Base-by-base conservation (phyloP, 1,140 invertebrate species). In the Habropoda laboriosa region DNA sequence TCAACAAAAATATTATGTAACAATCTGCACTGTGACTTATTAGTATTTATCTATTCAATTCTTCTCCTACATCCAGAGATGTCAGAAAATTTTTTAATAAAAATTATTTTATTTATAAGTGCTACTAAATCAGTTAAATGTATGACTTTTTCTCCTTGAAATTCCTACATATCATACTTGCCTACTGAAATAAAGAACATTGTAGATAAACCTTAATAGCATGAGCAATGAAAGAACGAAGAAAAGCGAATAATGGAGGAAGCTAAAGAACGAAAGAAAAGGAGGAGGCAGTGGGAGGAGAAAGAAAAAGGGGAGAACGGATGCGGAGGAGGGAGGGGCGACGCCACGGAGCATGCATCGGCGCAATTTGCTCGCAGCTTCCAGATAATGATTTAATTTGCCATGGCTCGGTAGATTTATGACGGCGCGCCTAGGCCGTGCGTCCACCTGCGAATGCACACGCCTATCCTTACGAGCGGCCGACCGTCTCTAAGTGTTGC, bases 321-420 rank as follows among this genome's bases (percentile, higher is more conserved):
- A 53, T 47, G 16, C 35, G 45, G 24, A 45, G 35, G n/a, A 63
- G 18, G 70, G 66, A 74, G 60, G 64, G 47, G 68, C 32, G 42
- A 49, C 38, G 35, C 32, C 49, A 49, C 38, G 35, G 55, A 68
- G 84, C 68, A 86, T 86, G 87, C 85, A 86, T 90, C 86, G 70
- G 75, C 71, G 82, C 83, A 90, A 89, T 89, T 91, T 89, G 83
- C 87, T 89, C 82, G 67, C 81, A 89, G 89, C 90, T 89, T 86
- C 88, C 82, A 88, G 88, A 89, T 90, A 90, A 91, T 90, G 86
- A 90, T 91, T 90, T 90, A 90, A 91, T 91, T 91, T 90, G 86
- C 86, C 82, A 86, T 73, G 60, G 68, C 66, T 58, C 86, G 88
- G 82, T 83, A 91, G 89, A 90, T 91, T 91, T 91, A 90, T 89